Evolutionary conservation across 2,797 vertebrate genomes (phyloP), one percentile per base, ranked within the genome.

Genomic region (Tarsius wallacei): DNA sequence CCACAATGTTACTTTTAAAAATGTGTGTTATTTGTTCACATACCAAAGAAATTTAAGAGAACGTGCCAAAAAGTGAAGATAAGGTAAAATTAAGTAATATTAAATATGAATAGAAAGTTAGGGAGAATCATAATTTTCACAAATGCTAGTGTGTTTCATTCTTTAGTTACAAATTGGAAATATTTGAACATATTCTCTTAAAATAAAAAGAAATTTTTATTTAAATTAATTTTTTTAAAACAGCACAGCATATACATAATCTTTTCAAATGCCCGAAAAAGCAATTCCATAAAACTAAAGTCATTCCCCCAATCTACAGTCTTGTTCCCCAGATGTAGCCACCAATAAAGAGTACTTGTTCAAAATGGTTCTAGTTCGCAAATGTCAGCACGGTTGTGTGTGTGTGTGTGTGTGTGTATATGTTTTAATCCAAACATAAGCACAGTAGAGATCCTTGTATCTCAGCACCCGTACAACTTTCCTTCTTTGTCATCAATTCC

Each of bases 281-380:
- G 14, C 76, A 83, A 83, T 87, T 63, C 61, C 2, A 74, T 59
- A 93, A 93, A 93, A 93, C 73, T 22, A 13, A 87, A 36, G 36
- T 66, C 28, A 47, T 83, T 36, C 42, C 14, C 19, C 11, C 7
- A 88, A n/a, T 10, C 19, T 73, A 42, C 12, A 81, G 81, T 55
- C 36, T 71, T 10, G 5, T 12, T 47, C 66, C 57, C 90, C 64
- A 93, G 42, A 92, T 47, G 55, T 22, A 86, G 63, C 12, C 64
- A 77, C 47, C 61, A 87, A 68, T 83, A 94, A 87, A 57, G 64
- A 42, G n/a, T 76, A n/a, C 78, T 88, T 82, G 78, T 66, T 82
- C 66, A 82, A 88, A 91, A 84, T 76, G 51, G 28, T 15, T 36
- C 31, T 36, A 22, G 47, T 24, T 36, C 61, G 74, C 83, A 78